Evolutionary conservation across 2,113 vertebrate genomes (phyloP).

Genomic region (Corvus cornix): DNA sequence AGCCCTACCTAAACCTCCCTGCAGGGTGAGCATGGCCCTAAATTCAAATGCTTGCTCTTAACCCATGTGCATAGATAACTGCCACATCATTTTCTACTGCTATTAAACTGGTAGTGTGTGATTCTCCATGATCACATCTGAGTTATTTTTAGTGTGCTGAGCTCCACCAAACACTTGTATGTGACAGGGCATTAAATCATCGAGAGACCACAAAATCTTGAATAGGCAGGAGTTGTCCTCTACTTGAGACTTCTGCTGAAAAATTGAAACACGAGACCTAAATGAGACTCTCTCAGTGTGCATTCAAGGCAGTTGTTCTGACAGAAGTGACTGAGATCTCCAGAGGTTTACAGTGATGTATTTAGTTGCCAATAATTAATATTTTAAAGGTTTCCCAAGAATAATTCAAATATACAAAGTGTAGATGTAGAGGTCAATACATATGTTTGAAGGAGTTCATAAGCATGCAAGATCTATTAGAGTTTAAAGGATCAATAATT

Average conservation of each 20-base stretch:
- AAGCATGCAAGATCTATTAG: slow-evolving; percentile 35
- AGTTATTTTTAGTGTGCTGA: neutral
- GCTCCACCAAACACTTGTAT: neutral
- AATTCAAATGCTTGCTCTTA: neutral
- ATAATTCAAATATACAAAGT: slow-evolving; percentile 54
- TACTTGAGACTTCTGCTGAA: slow-evolving; percentile 6
- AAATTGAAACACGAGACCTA: neutral
- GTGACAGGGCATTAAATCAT: neutral
- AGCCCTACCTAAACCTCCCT: neutral
- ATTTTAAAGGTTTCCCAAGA: slow-evolving; percentile 55
- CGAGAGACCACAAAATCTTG: neutral
- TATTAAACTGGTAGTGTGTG: neutral
- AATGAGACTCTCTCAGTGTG: neutral
- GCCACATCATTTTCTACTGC: neutral
- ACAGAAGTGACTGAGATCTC: neutral
- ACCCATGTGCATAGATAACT: rapidly evolving
- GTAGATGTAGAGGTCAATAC: slow-evolving; percentile 25
- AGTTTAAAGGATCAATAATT: slow-evolving; percentile 39
- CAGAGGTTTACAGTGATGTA: neutral
- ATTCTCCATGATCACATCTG: neutral
- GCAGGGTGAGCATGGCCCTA: rapidly evolving
- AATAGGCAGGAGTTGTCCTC: neutral
- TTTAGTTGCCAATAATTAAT: slow-evolving; percentile 51
- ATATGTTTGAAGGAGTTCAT: slow-evolving; percentile 24
- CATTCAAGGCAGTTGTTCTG: neutral